Percentiles rank a stretch among this genome's conserved stretches.
Evolutionary conservation across 2,888 invertebrate genomes (phyloP).

Genomic region (Zaprionus bogoriensis): DNA sequence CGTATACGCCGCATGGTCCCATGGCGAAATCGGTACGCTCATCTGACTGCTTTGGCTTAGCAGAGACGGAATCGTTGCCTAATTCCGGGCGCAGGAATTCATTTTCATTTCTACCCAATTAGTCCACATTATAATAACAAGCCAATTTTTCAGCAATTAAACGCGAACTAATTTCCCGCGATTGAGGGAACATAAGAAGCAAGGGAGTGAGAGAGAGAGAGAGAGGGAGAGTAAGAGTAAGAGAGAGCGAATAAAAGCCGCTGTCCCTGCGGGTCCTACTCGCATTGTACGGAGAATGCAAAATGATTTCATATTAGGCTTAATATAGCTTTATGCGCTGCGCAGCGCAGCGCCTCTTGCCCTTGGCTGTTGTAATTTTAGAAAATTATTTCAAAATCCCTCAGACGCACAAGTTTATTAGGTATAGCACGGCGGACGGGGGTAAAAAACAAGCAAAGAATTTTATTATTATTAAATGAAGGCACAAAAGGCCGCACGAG

Average conservation of each 20-base stretch:
- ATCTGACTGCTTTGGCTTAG: background rate
- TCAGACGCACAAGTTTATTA: conserved; percentile 37
- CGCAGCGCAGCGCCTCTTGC: conserved; percentile 3
- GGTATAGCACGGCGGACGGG: background rate
- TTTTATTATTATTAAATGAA: conserved; percentile 46
- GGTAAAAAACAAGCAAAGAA: conserved; percentile 22
- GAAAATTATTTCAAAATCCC: conserved; percentile 40
- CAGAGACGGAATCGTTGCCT: conserved; percentile 4
- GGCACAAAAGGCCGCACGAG: conserved; percentile 22
- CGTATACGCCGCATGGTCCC: background rate
- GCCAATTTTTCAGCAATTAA: conserved; percentile 55
- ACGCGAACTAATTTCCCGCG: conserved; percentile 39
- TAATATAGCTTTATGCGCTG: conserved; percentile 48
- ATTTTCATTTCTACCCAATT: conserved; percentile 34
- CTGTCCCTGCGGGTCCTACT: background rate
- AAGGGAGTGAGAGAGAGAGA: no score
- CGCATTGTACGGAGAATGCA: conserved; percentile 32
- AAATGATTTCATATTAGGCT: conserved; percentile 55
- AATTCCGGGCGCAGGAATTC: background rate
- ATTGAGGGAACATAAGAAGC: background rate
- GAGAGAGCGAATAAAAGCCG: background rate
- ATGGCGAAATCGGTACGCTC: background rate
- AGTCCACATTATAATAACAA: conserved; percentile 40
- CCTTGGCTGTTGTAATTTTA: conserved; percentile 54
- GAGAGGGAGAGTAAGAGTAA: no score